Conservation (phyloP, 2,888 invertebrate species). For the Dicyrtoma fusca region DNA sequence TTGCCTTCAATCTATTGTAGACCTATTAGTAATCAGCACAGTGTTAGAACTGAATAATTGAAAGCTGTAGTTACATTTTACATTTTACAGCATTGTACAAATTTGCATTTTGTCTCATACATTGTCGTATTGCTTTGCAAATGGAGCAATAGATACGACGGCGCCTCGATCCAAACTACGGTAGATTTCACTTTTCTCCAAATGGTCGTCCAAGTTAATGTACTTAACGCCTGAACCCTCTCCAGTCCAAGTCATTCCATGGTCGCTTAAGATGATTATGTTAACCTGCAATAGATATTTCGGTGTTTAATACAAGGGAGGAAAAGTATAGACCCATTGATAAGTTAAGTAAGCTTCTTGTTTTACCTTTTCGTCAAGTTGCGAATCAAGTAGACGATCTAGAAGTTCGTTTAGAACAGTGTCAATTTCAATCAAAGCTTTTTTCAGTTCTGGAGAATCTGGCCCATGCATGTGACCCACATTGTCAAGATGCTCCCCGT, state of each 20-base stretch:
- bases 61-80: no score
- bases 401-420: constrained; percentile 56
- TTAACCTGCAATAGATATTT: constrained; percentile 57
- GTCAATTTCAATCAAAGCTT: constrained; percentile 58
- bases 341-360: neutral
- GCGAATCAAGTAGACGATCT: constrained; percentile 57
- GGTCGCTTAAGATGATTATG: constrained; percentile 59
- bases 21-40: constrained; percentile 47
- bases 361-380: constrained; percentile 55
- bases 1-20: constrained; percentile 52
- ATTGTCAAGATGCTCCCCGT: constrained; percentile 58
- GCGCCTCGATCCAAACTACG: constrained; percentile 57
- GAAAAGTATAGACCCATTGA: neutral
- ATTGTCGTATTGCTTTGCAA: constrained; percentile 45
- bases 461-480: constrained; percentile 59
- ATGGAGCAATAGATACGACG: constrained; percentile 57
- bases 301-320: neutral
- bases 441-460: constrained; percentile 56
- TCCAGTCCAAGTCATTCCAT: constrained; percentile 60
- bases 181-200: constrained; percentile 56
- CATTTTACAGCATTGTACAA: no score
- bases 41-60: neutral
- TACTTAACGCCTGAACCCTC: constrained; percentile 53
- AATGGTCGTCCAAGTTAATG: constrained; percentile 57
- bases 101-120: no score